Evolutionary conservation across 1,140 invertebrate genomes (phyloP).

Genomic region (Cotesia chilonis): DNA sequence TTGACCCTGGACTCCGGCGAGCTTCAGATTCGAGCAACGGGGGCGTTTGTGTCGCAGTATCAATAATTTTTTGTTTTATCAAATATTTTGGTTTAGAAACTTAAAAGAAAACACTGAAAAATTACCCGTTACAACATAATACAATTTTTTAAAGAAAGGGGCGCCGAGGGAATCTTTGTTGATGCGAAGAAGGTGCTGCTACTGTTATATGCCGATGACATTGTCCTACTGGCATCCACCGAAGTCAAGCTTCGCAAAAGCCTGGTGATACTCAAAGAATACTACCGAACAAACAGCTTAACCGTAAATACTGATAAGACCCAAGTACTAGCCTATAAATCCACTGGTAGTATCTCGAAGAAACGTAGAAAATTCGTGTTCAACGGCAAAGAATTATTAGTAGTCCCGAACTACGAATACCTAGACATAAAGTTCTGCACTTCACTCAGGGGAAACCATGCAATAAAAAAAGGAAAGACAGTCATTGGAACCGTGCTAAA

Average conservation of each 20-base stretch:
- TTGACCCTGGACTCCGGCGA: no score
- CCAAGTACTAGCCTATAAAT: conserved; percentile 36
- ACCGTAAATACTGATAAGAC: conserved; percentile 37
- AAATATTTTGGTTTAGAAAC: no score
- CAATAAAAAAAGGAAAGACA: conserved; percentile 4
- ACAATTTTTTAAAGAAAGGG: neutral
- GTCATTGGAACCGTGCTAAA: conserved; percentile 20
- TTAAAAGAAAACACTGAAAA: no score
- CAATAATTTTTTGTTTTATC: no score
- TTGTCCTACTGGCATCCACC: conserved; percentile 26
- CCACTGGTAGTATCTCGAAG: conserved; percentile 20
- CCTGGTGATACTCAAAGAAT: conserved; percentile 21
- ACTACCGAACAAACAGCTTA: conserved; percentile 31
- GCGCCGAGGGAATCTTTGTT: neutral
- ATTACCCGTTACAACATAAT: no score
- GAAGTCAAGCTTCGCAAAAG: conserved; percentile 21
- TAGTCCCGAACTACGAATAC: conserved; percentile 37
- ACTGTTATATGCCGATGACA: conserved; percentile 38
- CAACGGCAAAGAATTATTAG: conserved; percentile 22
- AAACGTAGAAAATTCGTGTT: conserved; percentile 22
- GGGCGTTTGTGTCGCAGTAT: no score
- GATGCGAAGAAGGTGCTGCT: conserved; percentile 22
- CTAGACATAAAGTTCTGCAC: conserved; percentile 29
- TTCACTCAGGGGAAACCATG: neutral
- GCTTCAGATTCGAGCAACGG: no score